These are phyloP conservation scores for Rhynchotus rufescens DNA, from an alignment of 2,797 vertebrate species.

Conservation along the genomic window DNA sequence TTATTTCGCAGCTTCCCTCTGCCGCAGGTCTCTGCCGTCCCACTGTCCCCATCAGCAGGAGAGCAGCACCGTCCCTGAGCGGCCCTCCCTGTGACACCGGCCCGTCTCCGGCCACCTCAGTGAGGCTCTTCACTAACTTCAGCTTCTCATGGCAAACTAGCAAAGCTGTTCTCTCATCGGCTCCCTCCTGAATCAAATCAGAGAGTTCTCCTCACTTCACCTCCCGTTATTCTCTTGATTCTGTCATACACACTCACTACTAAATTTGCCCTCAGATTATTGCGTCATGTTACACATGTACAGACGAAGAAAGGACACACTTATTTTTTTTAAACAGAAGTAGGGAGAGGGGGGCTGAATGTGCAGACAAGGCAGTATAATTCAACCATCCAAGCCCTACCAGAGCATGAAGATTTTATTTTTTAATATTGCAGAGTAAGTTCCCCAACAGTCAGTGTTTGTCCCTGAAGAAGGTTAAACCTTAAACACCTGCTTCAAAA, in stretches of 20 bases:
- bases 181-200: conserved; percentile 71
- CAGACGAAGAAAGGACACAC: conserved; percentile 85
- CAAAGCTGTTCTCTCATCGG: conserved; percentile 75
- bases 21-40: not conserved
- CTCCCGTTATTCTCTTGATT: conserved; percentile 74
- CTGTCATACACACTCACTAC: conserved; percentile 87
- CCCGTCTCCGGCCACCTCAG: conserved; percentile 59
- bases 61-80: conserved; percentile 51
- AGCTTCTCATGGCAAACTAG: conserved; percentile 75
- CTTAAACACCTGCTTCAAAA: conserved; percentile 94
- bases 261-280: conserved; percentile 88
- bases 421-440: conserved; percentile 91
- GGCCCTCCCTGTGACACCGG: conserved; percentile 24
- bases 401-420: conserved; percentile 84
- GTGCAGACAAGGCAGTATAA: conserved; percentile 84
- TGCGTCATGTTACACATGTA: conserved; percentile 86
- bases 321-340: conserved; percentile 83
- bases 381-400: conserved; percentile 85
- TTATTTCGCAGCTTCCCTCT: conserved; percentile 39
- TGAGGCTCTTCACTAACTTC: conserved; percentile 71
- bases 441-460: conserved; percentile 92
- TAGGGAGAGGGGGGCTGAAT: conserved; percentile 84
- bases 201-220: conserved; percentile 67
- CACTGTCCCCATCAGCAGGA: not conserved
- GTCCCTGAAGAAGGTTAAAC: conserved; percentile 98